Evolutionary conservation across 2,888 invertebrate genomes (phyloP), one percentile per base, ranked within the genome.

Genomic region (Dioctria rufipes): DNA sequence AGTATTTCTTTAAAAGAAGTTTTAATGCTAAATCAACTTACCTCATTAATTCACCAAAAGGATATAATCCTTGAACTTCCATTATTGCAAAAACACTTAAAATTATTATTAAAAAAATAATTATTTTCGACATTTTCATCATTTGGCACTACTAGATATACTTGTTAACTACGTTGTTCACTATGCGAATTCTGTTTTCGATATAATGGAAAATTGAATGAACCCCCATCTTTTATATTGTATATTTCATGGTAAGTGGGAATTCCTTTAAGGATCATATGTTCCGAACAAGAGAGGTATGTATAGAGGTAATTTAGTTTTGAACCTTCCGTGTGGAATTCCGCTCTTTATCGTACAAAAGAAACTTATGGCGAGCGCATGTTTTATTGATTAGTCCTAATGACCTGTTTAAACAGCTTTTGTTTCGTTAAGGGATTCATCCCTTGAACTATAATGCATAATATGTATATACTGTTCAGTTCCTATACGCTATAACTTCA

Each of bases 361-460:
- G 46, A 63, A 61, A 77, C 77, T 63, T 63, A 49, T 46, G 51
- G 63, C 49, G 43, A 61, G 37, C n/a, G 63, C 77, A 77, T 63
- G 63, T 77, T 77, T 77, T 63, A 63, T 63, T 77, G 77, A 77
- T 77, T 77, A 63, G 46, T 40, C 77, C 77, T 63, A 61, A 77
- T 77, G 77, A 77, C 49, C 63, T 75, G 43, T 75, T 75, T 75
- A 60, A 60, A 75, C 73, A 75, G 51, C 60, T 4, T 43, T 75
- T 75, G 73, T 75, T 77, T 73, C 49, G n/a, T 67, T 39, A 46
- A 13, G n/a, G 49, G 46, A 39, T n/a, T 39, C 13, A 58, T 67
- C 73, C 42, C n/a, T 9, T 58, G 40, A 40, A 71, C 37, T 49
- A 60, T 73, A n/a, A 54, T 40, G 13, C 58, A 25, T 25, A 25